A percentile compares a stretch with the other conserved stretches of the same genome.
These are phyloP conservation scores for Sabatieria punctata DNA, from an alignment of 2,888 invertebrate genomes.

Conservation along the genomic window DNA sequence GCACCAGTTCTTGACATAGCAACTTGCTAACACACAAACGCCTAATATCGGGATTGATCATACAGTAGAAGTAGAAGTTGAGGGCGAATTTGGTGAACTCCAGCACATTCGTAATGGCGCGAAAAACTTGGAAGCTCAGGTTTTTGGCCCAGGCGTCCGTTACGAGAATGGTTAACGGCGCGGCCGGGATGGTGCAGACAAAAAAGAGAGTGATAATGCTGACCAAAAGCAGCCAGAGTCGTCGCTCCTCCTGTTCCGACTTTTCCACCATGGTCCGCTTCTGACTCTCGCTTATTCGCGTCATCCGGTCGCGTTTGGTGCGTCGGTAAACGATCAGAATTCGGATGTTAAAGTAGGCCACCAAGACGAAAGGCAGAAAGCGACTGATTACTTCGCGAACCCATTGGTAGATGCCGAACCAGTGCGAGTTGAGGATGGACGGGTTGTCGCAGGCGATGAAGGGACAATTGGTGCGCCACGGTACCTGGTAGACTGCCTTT, in stretches of 20 bases:
- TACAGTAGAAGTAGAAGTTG: constrained; percentile 39
- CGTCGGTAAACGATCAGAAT: constrained; percentile 37
- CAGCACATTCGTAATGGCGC: constrained; percentile 37
- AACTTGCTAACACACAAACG: constrained; percentile 15
- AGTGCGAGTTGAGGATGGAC: background rate
- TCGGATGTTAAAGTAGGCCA: constrained; percentile 36
- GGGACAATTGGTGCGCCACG: constrained; percentile 13
- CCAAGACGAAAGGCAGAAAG: constrained; percentile 36
- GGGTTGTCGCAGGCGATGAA: constrained; percentile 24
- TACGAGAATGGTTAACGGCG: constrained; percentile 35
- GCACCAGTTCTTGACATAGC: background rate
- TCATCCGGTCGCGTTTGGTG: constrained; percentile 33
- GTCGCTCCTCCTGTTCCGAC: constrained; percentile 34
- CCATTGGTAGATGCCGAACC: constrained; percentile 10
- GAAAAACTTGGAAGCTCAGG: constrained; percentile 33
- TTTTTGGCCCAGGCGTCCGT: constrained; percentile 27
- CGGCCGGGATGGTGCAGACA: constrained; percentile 38
- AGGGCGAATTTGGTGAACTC: constrained; percentile 40
- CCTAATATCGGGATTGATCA: constrained; percentile 35
- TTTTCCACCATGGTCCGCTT: constrained; percentile 18
- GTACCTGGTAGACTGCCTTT: constrained; percentile 13
- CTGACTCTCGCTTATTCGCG: constrained; percentile 17
- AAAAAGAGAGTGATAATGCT: constrained; percentile 39
- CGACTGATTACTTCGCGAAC: constrained; percentile 32
- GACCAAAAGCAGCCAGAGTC: constrained; percentile 36